Base-by-base conservation (phyloP, 2,113 vertebrate genomes). In the Todiramphus saurophagus region DNA sequence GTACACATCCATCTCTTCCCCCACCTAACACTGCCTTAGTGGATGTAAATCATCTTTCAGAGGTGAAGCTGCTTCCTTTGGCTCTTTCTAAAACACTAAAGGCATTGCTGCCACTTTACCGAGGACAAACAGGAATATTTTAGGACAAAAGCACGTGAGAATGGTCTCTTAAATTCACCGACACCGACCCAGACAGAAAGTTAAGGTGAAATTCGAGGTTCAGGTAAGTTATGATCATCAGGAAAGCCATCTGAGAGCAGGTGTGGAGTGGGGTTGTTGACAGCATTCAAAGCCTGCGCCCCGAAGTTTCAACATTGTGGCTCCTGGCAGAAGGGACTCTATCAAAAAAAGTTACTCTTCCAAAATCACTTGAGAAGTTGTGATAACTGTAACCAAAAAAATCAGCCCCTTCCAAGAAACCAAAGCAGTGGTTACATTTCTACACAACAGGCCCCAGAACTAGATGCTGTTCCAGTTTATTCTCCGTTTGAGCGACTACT, bases 1-100 rank as follows among this genome's bases (percentile, higher is more conserved):
- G 4, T 33, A 16, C 10, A 39, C 0, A 0, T 9, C 60, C 43
- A 10, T 3, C 41, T 53, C n/a, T 6, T 70, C 27, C 31, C 31
- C 16, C 5, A 1, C 8, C 35, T 9, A 43, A 13, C 12, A 5
- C 37, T 58, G 11, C 11, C n/a, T 31, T 5, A 12, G 16, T 14
- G 13, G 37, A 60, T 17, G 20, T 30, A 76, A 94, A 39, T 39
- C 35, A n/a, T 5, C 53, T 24, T 35, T 48, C 58, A 48, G 21
- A 62, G 27, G 31, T 17, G 11, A 73, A 48, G 7, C 48, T 39
- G 8, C 37, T 87, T 73, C 58, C 33, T 69, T 11, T 7, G 35
- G 48, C 39, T 67, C 31, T 70, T 92, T 63, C 51, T 51, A 33
- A 63, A 51, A 25, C 13, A 3, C 39, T 39, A 18, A 60, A 83